Conservation (phyloP, 2,113 vertebrate genomes). For the Canis aureus region DNA sequence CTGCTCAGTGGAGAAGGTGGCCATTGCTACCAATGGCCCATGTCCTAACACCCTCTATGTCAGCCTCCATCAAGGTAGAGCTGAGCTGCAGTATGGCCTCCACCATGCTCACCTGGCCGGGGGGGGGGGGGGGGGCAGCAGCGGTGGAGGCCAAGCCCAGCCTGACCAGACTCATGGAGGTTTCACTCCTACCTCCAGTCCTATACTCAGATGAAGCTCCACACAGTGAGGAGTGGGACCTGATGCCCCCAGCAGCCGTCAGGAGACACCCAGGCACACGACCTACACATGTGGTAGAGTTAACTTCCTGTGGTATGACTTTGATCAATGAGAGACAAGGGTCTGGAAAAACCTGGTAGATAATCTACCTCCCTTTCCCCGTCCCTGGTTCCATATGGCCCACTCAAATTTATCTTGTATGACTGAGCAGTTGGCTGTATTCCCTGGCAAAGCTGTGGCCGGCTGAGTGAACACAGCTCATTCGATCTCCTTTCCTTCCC, state of each 20-base stretch:
- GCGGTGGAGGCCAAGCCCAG: neutral
- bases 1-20: neutral
- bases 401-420: neutral
- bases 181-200: neutral
- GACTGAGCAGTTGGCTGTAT: neutral
- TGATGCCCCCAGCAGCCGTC: neutral
- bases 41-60: neutral
- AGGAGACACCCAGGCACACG: neutral
- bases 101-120: neutral
- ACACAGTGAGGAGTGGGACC: rapidly evolving
- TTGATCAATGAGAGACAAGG: neutral
- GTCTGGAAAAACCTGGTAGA: neutral
- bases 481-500: neutral
- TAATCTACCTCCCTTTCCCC: neutral
- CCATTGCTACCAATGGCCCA: too few species aligned
- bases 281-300: too few species aligned
- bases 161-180: neutral
- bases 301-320: neutral
- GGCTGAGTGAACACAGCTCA: neutral
- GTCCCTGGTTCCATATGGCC: neutral
- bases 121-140: neutral
- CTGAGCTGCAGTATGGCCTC: neutral
- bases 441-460: neutral
- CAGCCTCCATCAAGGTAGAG: neutral
- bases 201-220: neutral